Percentiles rank a stretch among this genome's conserved stretches.
Evolutionary conservation across 1,140 invertebrate species (phyloP).

Genomic region (Papilio polytes): DNA sequence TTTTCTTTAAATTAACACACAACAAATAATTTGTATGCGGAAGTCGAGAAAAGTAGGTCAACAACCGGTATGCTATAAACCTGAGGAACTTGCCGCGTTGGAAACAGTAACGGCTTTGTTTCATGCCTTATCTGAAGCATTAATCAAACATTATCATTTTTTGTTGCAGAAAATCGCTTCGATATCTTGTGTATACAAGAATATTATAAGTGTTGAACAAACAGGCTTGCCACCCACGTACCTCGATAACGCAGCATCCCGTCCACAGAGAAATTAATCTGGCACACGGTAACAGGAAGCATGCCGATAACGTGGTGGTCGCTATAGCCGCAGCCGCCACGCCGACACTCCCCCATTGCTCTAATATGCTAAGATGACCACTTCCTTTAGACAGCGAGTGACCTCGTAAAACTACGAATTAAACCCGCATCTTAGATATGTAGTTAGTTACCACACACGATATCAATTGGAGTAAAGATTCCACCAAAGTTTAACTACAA

Average conservation of each 20-base stretch:
- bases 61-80: slow-evolving; percentile 33
- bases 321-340: slow-evolving; percentile 53
- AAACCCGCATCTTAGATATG: slow-evolving; percentile 32
- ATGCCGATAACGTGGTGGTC: slow-evolving; percentile 66
- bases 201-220: slow-evolving; percentile 77
- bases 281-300: slow-evolving; percentile 73
- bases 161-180: slow-evolving; percentile 80
- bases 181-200: slow-evolving; percentile 79
- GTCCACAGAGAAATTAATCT: slow-evolving; percentile 78
- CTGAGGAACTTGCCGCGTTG: not conserved
- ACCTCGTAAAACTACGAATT: slow-evolving; percentile 21
- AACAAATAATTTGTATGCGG: slow-evolving; percentile 5
- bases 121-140: slow-evolving; percentile 50
- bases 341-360: slow-evolving; percentile 43
- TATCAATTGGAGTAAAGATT: slow-evolving; percentile 21
- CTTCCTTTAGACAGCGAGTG: slow-evolving; percentile 40
- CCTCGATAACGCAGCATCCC: slow-evolving; percentile 72
- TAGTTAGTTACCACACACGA: slow-evolving; percentile 25
- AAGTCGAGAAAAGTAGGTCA: slow-evolving; percentile 27
- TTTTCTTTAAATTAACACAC: not conserved
- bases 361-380: slow-evolving; percentile 66
- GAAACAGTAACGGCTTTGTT: slow-evolving; percentile 36
- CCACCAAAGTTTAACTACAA: slow-evolving; percentile 16
- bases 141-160: slow-evolving; percentile 62
- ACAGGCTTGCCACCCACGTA: slow-evolving; percentile 72